phyloP scores from a whole-genome alignment of 2,113 vertebrate genomes.

The cat (Felis catus) region DNA sequence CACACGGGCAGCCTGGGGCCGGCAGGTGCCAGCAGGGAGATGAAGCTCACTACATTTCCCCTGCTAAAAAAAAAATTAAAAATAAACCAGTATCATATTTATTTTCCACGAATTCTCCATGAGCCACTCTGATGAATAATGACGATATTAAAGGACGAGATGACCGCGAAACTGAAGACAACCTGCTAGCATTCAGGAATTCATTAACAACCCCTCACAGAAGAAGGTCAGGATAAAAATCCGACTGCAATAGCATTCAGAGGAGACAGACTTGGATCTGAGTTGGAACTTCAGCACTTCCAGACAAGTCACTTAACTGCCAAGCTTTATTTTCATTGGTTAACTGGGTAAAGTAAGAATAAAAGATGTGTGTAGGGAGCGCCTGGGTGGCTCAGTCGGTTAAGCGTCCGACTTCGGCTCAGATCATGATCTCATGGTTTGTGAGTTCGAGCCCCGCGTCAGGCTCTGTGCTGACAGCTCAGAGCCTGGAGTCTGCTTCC shows the following conservation, averaged over 20 bases:
- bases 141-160: neutral
- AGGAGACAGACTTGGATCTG: neutral
- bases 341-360: neutral
- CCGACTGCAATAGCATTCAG: neutral
- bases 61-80: neutral
- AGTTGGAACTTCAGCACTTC: neutral
- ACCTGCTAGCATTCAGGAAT: neutral
- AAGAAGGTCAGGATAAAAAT: neutral
- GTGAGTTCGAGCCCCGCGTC: too few species aligned
- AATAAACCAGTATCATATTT: neutral
- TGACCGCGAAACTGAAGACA: neutral
- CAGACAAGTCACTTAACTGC: neutral
- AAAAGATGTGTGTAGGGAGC: neutral
- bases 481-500: too few species aligned
- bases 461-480: too few species aligned
- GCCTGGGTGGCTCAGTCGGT: too few species aligned
- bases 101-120: neutral
- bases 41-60: neutral
- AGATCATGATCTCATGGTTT: too few species aligned
- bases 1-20: fast-evolving
- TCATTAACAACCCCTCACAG: neutral
- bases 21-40: neutral
- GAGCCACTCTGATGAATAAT: neutral
- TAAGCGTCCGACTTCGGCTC: too few species aligned
- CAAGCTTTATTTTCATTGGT: neutral